phyloP scores from a whole-genome alignment of 2,888 invertebrate species.

The Romanomermis culicivorax region DNA sequence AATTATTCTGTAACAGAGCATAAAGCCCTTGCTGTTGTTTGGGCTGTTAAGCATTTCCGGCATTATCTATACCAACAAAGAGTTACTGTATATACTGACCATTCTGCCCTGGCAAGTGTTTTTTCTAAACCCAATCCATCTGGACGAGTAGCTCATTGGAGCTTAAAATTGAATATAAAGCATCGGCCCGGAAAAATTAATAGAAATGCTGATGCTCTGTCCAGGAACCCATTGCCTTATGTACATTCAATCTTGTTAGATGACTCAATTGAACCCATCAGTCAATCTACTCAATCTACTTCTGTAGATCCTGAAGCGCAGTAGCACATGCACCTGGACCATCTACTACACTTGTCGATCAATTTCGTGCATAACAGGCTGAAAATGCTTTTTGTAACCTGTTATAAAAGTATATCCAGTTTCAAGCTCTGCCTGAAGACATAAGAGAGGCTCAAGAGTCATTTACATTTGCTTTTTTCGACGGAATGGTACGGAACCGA shows the following conservation, averaged over 20 bases:
- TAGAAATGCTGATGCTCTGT: conserved; percentile 30
- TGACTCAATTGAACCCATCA: no score
- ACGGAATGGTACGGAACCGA: no score
- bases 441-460: background rate
- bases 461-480: no score
- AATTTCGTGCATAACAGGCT: background rate
- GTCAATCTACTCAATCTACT: no score
- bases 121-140: conserved; percentile 24
- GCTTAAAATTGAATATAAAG: conserved; percentile 27
- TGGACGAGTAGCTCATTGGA: conserved; percentile 33
- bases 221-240: no score
- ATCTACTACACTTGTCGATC: no score
- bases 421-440: background rate
- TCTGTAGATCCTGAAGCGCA: no score
- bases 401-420: background rate
- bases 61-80: conserved; percentile 9
- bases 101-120: conserved; percentile 11
- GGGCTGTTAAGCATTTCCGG: conserved; percentile 12
- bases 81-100: conserved; percentile 10
- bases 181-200: conserved; percentile 30
- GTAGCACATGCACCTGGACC: no score
- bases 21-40: conserved; percentile 17
- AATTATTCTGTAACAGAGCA: conserved; percentile 17
- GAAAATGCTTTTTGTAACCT: background rate
- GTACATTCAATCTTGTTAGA: no score